Evolutionary conservation across 2,888 invertebrate species (phyloP), one percentile per base, ranked within the genome.

Genomic region (Drosophila suboccidentalis): DNA sequence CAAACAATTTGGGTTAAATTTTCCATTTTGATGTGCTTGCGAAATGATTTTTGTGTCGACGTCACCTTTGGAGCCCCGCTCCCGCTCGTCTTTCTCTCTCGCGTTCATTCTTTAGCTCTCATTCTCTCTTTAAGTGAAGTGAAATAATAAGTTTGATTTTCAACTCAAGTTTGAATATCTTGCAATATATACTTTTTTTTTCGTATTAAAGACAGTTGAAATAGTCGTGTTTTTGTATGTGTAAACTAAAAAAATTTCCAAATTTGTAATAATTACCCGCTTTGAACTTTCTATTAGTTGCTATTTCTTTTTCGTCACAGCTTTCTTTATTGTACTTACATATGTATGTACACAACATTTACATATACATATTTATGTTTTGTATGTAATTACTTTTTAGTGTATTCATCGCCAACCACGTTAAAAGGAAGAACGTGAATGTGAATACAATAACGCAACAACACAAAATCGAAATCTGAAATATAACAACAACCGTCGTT

Each of bases 351-450:
- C 57, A 57, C 53, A 71, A 63, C 71, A 46, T 57, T 38, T 22
- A 36, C 55, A 51, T 46, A 22, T 36, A 47, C 65, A 68, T 75
- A 79, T 70, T 79, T 65, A 76, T 72, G 75, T 82, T 73, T 71
- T 76, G 86, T 78, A 62, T 87, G 75, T 65, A 75, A 71, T 67
- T 69, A 63, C 73, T 70, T 69, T 84, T 57, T 76, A 89, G 89
- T 90, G 89, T 90, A 87, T 90, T 90, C 81, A 82, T 82, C 90
- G 83, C 83, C 84, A 86, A 80, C 86, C 85, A 86, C 90, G 90
- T 86, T 87, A 88, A 88, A 86, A 80, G 83, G 89, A 86, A 86
- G 82, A 83, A 82, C 85, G 89, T 89, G 88, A 77, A 87, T 86
- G 89, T 86, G 89, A 75, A 84, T 74, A 70, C 74, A 76, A 76